These are phyloP conservation scores for Zalophus californianus DNA, from an alignment of 2,797 vertebrate species.

Conservation along the genomic window DNA sequence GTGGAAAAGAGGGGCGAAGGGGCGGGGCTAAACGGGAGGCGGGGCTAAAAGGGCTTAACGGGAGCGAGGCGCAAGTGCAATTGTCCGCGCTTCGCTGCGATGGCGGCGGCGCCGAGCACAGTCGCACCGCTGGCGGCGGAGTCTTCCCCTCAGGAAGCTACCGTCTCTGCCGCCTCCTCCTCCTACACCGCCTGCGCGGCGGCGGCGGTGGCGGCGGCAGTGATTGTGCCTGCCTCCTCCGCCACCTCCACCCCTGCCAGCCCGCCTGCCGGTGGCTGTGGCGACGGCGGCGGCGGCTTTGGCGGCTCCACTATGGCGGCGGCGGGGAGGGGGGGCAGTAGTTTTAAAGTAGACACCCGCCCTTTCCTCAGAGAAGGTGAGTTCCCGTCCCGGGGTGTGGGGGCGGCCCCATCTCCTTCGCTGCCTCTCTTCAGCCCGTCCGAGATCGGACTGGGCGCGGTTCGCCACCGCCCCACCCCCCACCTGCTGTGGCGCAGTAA, in stretches of 20 bases:
- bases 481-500: slow-evolving; percentile 79
- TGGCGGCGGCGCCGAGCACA: slow-evolving; percentile 10
- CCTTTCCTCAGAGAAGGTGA: slow-evolving; percentile 77
- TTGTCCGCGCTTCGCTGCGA: neutral
- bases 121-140: neutral
- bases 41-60: slow-evolving; percentile 10
- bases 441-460: slow-evolving; percentile 40
- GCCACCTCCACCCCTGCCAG: slow-evolving; percentile 71
- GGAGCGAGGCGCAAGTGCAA: neutral
- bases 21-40: neutral
- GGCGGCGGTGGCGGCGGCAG: slow-evolving; percentile 43
- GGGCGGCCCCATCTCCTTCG: slow-evolving; percentile 58
- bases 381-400: slow-evolving; percentile 68
- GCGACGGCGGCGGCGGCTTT: slow-evolving; percentile 64
- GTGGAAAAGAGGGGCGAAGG: neutral
- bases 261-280: slow-evolving; percentile 60
- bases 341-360: slow-evolving; percentile 82
- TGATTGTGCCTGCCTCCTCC: slow-evolving; percentile 68
- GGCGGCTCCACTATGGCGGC: slow-evolving; percentile 76
- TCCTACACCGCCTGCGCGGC: slow-evolving; percentile 28
- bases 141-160: slow-evolving; percentile 70
- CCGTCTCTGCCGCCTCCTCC: slow-evolving; percentile 48
- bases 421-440: neutral
- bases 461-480: slow-evolving; percentile 67
- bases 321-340: slow-evolving; percentile 81